A percentile compares a stretch with the other conserved stretches of the same genome.
Conservation (phyloP, 2,113 vertebrate genomes). For the Nerophis lumbriciformis region DNA sequence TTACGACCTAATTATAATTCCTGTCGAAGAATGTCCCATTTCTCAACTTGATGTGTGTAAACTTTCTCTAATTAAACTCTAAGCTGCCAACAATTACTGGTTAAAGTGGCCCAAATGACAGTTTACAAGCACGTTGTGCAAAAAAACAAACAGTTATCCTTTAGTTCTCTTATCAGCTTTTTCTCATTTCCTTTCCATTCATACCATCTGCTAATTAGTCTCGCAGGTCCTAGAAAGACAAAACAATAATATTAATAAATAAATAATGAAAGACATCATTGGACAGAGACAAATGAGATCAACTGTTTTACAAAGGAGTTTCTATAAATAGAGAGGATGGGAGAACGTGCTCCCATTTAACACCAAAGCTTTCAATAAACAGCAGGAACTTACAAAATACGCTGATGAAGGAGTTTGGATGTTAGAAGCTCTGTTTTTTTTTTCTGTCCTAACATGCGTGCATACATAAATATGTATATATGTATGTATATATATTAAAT, state of each 20-base stretch:
- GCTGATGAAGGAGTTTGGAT: conserved; percentile 1
- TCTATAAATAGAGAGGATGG: conserved; percentile 55
- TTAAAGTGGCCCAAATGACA: conserved; percentile 3
- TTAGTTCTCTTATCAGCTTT: conserved; percentile 16
- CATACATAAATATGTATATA: too few species aligned
- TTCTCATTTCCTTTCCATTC: conserved; percentile 34
- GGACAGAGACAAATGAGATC: conserved; percentile 62
- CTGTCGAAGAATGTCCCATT: neutral
- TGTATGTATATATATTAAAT: too few species aligned
- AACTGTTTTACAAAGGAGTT: conserved; percentile 35
- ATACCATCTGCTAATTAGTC: conserved; percentile 57
- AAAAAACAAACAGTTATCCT: conserved; percentile 5
- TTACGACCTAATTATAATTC: neutral
- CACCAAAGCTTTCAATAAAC: conserved; percentile 19
- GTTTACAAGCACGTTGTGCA: conserved; percentile 11
- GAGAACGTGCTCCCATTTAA: conserved; percentile 20
- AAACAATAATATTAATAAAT: neutral
- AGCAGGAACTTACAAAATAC: conserved; percentile 16
- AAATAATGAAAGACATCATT: conserved; percentile 37
- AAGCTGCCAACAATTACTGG: neutral
- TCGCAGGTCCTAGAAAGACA: conserved; percentile 32
- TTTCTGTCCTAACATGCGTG: neutral
- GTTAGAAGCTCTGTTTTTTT: too few species aligned
- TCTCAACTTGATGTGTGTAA: neutral
- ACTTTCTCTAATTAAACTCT: neutral